phyloP scores from a whole-genome alignment of 2,888 invertebrate species.

The Brachyopa scutellaris region DNA sequence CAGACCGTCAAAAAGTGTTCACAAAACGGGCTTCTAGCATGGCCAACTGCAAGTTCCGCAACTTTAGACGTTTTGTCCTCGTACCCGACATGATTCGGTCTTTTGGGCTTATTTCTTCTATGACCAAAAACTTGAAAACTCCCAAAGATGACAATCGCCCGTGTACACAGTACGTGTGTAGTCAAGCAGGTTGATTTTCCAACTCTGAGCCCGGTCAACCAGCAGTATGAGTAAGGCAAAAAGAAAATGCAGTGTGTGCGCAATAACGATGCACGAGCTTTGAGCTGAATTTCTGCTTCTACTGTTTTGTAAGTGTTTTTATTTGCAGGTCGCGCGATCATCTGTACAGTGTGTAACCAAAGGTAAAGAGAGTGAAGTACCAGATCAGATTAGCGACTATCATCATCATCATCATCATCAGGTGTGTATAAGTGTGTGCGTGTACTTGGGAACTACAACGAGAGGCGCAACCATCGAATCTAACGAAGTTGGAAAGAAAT shows the following conservation, averaged over 20 bases:
- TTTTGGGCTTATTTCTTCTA: constrained; percentile 33
- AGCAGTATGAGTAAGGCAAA: constrained; percentile 1
- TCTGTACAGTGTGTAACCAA: constrained; percentile 48
- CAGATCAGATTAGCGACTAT: constrained; percentile 69
- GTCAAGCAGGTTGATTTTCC: constrained; percentile 65
- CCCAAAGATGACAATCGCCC: constrained; percentile 62
- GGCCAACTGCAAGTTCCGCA: constrained; percentile 22
- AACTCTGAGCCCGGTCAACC: constrained; percentile 36
- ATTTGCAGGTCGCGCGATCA: constrained; percentile 64
- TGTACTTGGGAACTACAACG: constrained; percentile 45
- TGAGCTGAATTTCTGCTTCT: constrained; percentile 53
- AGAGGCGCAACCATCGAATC: constrained; percentile 58
- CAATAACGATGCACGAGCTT: constrained; percentile 40
- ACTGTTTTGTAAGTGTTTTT: constrained; percentile 46
- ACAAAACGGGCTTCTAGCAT: constrained; percentile 58
- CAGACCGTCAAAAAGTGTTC: constrained; percentile 35
- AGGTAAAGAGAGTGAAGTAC: constrained; percentile 61
- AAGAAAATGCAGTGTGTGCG: constrained; percentile 1
- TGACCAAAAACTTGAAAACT: constrained; percentile 50
- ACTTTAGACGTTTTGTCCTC: constrained; percentile 36
- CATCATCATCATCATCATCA: constrained; percentile 55
- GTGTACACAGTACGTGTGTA: constrained; percentile 48
- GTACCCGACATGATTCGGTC: constrained; percentile 23
- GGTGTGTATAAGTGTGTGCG: constrained; percentile 31
- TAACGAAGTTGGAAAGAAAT: constrained; percentile 60